Evolutionary conservation across 35 echinoderm and acorn worm species (phyloP).

Genomic region (Apostichopus californicus): DNA sequence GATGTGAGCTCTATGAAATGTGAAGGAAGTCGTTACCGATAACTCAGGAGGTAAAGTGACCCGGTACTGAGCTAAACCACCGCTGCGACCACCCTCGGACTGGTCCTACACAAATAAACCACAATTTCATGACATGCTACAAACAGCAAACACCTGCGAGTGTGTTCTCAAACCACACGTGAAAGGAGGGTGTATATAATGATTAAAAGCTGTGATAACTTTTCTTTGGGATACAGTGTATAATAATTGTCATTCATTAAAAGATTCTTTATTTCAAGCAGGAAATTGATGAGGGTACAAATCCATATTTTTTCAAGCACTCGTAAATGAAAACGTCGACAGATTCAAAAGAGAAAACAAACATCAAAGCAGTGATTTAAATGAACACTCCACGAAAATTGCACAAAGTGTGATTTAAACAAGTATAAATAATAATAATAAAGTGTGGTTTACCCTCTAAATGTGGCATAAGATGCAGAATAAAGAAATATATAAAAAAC

Average conservation of each 20-base stretch:
- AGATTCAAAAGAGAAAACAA: too few species aligned
- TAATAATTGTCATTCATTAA: too few species aligned
- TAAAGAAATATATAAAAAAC: too few species aligned
- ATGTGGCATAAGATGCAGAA: too few species aligned
- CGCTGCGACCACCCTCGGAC: conserved; percentile 29
- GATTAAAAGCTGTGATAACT: background rate
- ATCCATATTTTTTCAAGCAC: background rate
- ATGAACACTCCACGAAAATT: too few species aligned
- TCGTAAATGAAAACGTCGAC: background rate
- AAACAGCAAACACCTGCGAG: background rate
- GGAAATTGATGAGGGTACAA: too few species aligned
- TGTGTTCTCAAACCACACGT: background rate
- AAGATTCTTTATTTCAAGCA: too few species aligned
- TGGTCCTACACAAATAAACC: conserved; percentile 49
- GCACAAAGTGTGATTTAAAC: too few species aligned
- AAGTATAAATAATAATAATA: too few species aligned
- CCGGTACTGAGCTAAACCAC: conserved; percentile 57
- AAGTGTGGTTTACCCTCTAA: too few species aligned
- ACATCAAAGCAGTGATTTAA: too few species aligned
- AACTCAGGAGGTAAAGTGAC: conserved; percentile 41
- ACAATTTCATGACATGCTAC: conserved; percentile 28
- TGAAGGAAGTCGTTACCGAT: conserved; percentile 30
- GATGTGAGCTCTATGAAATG: background rate
- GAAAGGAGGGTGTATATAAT: background rate
- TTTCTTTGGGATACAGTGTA: too few species aligned